phyloP scores from a whole-genome alignment of 2,113 vertebrate species.

The Podilymbus podiceps region DNA sequence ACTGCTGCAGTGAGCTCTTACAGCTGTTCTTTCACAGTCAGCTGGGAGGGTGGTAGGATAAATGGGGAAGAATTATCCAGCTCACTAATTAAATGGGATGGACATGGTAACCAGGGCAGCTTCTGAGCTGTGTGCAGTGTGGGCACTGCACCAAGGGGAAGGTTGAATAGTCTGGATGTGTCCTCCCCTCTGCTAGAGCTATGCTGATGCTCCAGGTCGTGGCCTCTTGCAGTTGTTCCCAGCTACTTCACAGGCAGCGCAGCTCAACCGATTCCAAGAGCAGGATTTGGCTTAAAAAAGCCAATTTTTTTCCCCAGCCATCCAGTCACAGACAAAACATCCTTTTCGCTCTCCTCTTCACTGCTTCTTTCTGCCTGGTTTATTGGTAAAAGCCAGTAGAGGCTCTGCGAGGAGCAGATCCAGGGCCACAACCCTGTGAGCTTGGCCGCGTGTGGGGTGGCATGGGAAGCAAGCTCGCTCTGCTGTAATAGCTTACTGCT shows the following conservation, averaged over 20 bases:
- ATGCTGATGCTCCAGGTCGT: background rate
- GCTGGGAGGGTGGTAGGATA: background rate
- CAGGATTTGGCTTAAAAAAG: background rate
- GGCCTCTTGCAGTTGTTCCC: background rate
- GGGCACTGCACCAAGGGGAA: background rate
- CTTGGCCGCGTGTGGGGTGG: accelerated
- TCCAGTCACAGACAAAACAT: background rate
- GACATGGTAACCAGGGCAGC: background rate
- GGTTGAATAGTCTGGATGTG: background rate
- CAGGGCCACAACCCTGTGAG: background rate
- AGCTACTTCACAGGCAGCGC: background rate
- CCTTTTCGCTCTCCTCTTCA: background rate
- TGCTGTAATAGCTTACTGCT: background rate
- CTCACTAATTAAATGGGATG: background rate
- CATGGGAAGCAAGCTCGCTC: background rate
- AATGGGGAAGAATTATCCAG: background rate
- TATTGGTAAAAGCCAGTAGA: background rate
- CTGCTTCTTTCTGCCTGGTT: background rate
- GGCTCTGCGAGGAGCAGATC: background rate
- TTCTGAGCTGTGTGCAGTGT: background rate
- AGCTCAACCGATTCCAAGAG: background rate
- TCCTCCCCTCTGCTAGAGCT: background rate
- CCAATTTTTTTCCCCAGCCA: background rate
- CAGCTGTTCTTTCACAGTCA: background rate
- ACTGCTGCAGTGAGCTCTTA: background rate